Evolutionary conservation across 2,113 vertebrate species (phyloP), one percentile per base, ranked within the genome.

Genomic region (Collichthys lucidus): DNA sequence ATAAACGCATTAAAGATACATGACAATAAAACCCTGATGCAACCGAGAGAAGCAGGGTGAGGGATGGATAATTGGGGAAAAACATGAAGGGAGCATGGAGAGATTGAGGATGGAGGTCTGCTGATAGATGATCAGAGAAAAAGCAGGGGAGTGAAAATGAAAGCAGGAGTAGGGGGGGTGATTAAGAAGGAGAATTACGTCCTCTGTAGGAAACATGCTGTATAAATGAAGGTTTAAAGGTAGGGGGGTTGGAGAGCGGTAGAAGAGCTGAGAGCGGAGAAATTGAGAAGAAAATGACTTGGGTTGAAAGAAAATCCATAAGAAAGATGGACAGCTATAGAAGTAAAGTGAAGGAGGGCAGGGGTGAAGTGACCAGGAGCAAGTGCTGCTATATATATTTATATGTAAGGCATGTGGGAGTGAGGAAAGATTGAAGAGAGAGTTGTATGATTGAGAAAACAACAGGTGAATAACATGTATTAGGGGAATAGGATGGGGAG

Each of bases 1-100:
- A 76, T 63, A 74, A 81, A 77, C 20, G 12, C 77, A 79, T 75
- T 77, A 82, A 67, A 82, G 46, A 75, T 16, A 64, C 55, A 71
- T 64, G 31, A 65, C n/a, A 84, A 69, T 64, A 52, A 70, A 53
- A 17, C 16, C n/a, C 11, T 64, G 2, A 10, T 69, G 26, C 61
- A 74, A 53, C 40, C n/a, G 15, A 67, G 67, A 4, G 31, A 65
- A 63, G 35, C 11, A 35, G 20, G 49, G 20, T 56, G 56, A 80
- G 3, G 47, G 52, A 72, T 55, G 46, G 22, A 50, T 56, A 47
- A 73, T 52, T 29, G 9, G 10, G 42, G 44, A 4, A 16, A 59
- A 29, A 31, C 40, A 78, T 17, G 16, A 46, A 35, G 31, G 0
- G 8, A 74, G 35, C 44, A 22, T 40, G 1, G 16, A n/a, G 65